Base-by-base conservation (phyloP, 2,888 invertebrate species). In the Gari tellinella region DNA sequence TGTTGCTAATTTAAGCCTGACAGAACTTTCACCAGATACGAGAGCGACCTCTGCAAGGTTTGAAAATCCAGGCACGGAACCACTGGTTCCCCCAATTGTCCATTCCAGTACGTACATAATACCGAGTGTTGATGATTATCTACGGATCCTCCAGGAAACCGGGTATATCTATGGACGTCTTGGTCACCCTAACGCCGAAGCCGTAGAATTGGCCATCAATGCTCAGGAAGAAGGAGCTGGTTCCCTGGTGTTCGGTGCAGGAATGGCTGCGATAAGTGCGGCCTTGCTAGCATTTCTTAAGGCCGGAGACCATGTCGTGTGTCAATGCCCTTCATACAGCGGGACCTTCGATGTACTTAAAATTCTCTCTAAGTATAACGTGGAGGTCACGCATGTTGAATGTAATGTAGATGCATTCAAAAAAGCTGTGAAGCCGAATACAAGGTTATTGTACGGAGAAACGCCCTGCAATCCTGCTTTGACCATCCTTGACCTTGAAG, bases 381-480 rank as follows among this genome's bases (percentile, higher is more conserved):
- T 92, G 4, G 88, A 90, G 49, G 76, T 85, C 2, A 80, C 84
- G 1, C 83, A 80, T 68, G 87, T 89, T 3, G 66, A 58, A 1
- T 79, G 84, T 53, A 60, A 78, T 8, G 81, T 87, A 0, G 80
- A 84, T 10, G 89, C 86, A n/a, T 90, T 89, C 60, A 84, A 76
- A 52, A 83, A 87, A 25, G 62, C 76, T 1, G 82, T 91, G 48
- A 85, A 85, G 60, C 72, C 86, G 7, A 92, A 91, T 65, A 92
- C 92, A 1, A 90, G 85, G 88, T 37, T 92, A 64, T 68, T 92
- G 26, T 91, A 87, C 66, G 88, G 89, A 8, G 92, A 92, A 77
- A 90, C 90, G 0, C 91, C 92, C 0, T 89, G 90, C 72, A 92
- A 92, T 74, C 92, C 92, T 17, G 84, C 85, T 48, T 86, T 91